A percentile compares a stretch with the other conserved stretches of the same genome.
These are phyloP conservation scores for Acanthochromis polyacanthus DNA, from an alignment of 2,113 vertebrate genomes.

Conservation along the genomic window DNA sequence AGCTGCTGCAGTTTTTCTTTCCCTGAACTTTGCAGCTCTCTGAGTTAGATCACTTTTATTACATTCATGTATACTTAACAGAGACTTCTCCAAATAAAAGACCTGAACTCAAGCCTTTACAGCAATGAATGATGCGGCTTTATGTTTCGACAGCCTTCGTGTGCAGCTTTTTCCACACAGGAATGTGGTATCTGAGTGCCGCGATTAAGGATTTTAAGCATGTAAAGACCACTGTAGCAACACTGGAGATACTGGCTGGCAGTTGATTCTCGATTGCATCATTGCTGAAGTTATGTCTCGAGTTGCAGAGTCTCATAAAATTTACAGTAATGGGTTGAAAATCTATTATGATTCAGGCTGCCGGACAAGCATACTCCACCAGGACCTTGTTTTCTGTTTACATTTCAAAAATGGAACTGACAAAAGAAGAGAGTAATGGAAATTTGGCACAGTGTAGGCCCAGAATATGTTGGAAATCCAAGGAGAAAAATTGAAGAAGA, in stretches of 20 bases:
- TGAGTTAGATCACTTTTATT: neutral
- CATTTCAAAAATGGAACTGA: neutral
- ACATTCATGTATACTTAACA: neutral
- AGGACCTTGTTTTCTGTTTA: neutral
- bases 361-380: neutral
- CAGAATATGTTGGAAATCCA: neutral
- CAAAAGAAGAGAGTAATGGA: neutral
- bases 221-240: neutral
- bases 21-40: too few species aligned
- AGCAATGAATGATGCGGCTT: neutral
- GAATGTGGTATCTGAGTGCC: neutral
- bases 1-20: too few species aligned
- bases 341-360: neutral
- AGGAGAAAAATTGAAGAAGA: neutral
- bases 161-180: neutral
- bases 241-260: neutral
- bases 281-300: neutral
- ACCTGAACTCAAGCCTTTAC: too few species aligned
- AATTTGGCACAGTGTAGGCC: neutral
- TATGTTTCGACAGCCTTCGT: neutral
- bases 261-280: neutral
- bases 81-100: neutral
- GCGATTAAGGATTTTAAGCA: neutral
- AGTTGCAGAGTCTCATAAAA: neutral
- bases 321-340: neutral